Conservation (phyloP, 2,888 invertebrate species). For the Epicampocera succincta region DNA sequence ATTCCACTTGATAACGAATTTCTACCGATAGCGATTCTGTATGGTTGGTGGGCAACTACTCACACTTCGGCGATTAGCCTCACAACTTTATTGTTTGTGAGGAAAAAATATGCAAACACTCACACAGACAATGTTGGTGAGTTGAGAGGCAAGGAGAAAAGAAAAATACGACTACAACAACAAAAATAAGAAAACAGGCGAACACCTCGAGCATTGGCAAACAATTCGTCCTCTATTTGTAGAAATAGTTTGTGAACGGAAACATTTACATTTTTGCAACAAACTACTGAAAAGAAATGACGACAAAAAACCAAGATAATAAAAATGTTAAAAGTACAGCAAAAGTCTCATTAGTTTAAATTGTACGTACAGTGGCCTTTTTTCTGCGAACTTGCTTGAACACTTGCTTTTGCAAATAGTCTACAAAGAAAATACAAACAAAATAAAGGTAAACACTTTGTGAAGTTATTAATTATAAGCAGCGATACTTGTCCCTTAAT, state of each 20-base stretch:
- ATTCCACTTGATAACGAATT: too few relatives aligned
- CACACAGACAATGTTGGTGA: conserved; percentile 33
- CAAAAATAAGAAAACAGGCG: conserved; percentile 28
- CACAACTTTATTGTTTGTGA: conserved; percentile 59
- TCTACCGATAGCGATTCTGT: too few relatives aligned
- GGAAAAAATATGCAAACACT: conserved; percentile 29
- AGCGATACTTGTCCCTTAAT: too few relatives aligned
- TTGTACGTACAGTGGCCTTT: conserved; percentile 30
- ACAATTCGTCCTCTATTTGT: conserved; percentile 67
- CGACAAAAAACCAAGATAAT: conserved; percentile 11
- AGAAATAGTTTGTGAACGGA: conserved; percentile 67
- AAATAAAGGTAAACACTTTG: too few relatives aligned
- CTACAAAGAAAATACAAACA: too few relatives aligned
- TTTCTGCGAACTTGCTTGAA: too few relatives aligned
- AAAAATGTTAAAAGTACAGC: conserved; percentile 40
- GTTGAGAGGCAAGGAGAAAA: background rate
- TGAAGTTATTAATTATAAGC: too few relatives aligned
- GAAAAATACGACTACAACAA: conserved; percentile 18
- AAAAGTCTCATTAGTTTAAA: conserved; percentile 41
- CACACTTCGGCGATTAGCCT: conserved; percentile 51
- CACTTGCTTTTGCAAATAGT: too few relatives aligned
- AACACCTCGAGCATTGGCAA: conserved; percentile 68
- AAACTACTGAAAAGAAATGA: conserved; percentile 28
- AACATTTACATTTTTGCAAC: conserved; percentile 64
- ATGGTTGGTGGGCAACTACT: conserved; percentile 23